These are phyloP conservation scores for Phaonia tiefii DNA, from an alignment of 2,888 invertebrate species.

Conservation along the genomic window DNA sequence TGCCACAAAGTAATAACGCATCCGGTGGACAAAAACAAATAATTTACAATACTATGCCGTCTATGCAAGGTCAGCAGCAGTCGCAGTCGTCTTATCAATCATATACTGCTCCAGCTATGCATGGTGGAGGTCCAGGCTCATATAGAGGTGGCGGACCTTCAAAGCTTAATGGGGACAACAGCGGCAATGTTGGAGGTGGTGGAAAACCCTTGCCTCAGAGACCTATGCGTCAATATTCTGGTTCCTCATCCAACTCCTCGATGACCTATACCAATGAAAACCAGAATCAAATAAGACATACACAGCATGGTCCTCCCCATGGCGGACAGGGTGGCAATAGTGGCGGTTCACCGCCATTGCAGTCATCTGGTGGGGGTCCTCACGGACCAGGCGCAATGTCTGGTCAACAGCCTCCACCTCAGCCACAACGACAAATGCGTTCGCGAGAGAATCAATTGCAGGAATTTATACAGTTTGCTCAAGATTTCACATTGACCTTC, in stretches of 20 bases:
- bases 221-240: slow-evolving; percentile 77
- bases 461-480: slow-evolving; percentile 89
- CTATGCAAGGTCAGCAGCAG: slow-evolving; percentile 74
- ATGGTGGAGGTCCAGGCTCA: slow-evolving; percentile 71
- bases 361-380: slow-evolving; percentile 66
- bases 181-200: slow-evolving; percentile 73
- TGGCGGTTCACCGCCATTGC: slow-evolving; percentile 67
- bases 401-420: slow-evolving; percentile 72
- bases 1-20: slow-evolving; percentile 63
- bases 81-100: slow-evolving; percentile 75
- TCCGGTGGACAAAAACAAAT: slow-evolving; percentile 69
- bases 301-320: slow-evolving; percentile 73
- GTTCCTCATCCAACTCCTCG: slow-evolving; percentile 74
- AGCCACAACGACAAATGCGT: slow-evolving; percentile 76
- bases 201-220: slow-evolving; percentile 78
- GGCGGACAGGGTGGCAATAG: slow-evolving; percentile 54
- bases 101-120: slow-evolving; percentile 70
- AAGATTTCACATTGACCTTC: slow-evolving; percentile 87
- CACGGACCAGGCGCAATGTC: slow-evolving; percentile 71
- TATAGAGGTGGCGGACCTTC: slow-evolving; percentile 71
- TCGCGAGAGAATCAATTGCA: slow-evolving; percentile 78
- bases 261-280: slow-evolving; percentile 73
- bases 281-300: slow-evolving; percentile 70
- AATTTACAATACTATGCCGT: slow-evolving; percentile 74
- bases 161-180: slow-evolving; percentile 80